Base-by-base conservation (phyloP, 2,888 invertebrate species). In the Rotaria magnacalcarata region DNA sequence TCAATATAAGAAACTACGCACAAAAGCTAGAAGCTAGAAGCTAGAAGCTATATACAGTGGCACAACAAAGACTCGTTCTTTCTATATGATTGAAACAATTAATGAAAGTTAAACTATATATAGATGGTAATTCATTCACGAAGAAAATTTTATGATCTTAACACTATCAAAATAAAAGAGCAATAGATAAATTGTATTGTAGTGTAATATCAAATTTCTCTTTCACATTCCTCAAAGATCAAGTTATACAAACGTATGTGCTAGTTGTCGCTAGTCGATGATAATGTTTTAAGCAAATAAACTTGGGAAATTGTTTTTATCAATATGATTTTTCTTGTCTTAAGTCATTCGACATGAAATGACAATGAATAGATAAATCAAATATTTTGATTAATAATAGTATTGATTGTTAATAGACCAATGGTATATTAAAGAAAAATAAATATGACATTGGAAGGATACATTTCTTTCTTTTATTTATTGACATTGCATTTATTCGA, bases 401-500 rank as follows among this genome's bases (percentile, higher is more conserved):
- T 67, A 67, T 67, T 67, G 67, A 27, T 16, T 27, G 4, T 27
- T 67, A 67, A 16, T 14, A 27, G n/a, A 67, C 67, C 67, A 67
- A 67, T 67, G 0, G 24, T 14, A 67, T 27, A 0, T 27, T 11
- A 11, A 67, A 67, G 67, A 67, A 67, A 67, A 34, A 34, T 67
- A 67, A 67, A 67, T 67, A 67, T 67, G 67, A 34, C 67, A 67
- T 34, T 67, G 34, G 8, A 67, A 67, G 67, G 34, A 67, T 10
- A 67, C 2, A 10, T 67, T 67, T 34, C 67, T 67, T 16, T 67
- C 27, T 27, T 67, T 67, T 67, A 67, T 67, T 67, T 67, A 67
- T 67, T 67, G 67, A 67, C 67, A 67, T 67, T 67, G 67, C 34
- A 67, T 67, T 67, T 67, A 67, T 67, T 34, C 0, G 27, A 67